phyloP scores from a whole-genome alignment of 1,140 invertebrate species.

The Hylyphantes graminicola region DNA sequence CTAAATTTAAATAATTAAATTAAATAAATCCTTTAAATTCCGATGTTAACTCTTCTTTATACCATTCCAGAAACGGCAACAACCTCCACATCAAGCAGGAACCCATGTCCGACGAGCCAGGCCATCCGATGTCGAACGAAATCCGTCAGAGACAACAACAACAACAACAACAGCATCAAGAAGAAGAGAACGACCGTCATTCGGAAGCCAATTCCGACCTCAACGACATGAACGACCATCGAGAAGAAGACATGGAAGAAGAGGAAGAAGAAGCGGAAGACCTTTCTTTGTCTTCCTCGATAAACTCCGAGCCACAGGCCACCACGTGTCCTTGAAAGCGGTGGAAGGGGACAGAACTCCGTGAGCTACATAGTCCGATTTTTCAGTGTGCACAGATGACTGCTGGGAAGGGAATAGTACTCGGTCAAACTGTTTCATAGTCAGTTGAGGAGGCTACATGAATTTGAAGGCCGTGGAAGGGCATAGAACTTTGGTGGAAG shows the following conservation, averaged over 20 bases:
- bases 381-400: too few relatives aligned
- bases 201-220: constrained; percentile 31
- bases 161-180: constrained; percentile 4
- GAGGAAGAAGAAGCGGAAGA: constrained; percentile 42
- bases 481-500: too few relatives aligned
- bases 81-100: constrained; percentile 58
- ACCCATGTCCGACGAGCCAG: constrained; percentile 44
- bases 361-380: neutral
- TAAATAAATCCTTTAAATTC: neutral
- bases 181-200: constrained; percentile 37
- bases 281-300: constrained; percentile 54
- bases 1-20: neutral
- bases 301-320: constrained; percentile 56
- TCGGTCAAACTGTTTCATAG: too few relatives aligned
- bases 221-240: constrained; percentile 17
- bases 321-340: constrained; percentile 55
- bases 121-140: constrained; percentile 35
- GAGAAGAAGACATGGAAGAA: constrained; percentile 42
- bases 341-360: constrained; percentile 6
- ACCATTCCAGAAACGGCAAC: constrained; percentile 35
- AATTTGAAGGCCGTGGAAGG: too few relatives aligned
- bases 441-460: too few relatives aligned
- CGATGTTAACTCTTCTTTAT: neutral
- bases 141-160: neutral
- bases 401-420: too few relatives aligned